Evolutionary conservation across 2,113 vertebrate species (phyloP).

Genomic region (Spermophilus dauricus): DNA sequence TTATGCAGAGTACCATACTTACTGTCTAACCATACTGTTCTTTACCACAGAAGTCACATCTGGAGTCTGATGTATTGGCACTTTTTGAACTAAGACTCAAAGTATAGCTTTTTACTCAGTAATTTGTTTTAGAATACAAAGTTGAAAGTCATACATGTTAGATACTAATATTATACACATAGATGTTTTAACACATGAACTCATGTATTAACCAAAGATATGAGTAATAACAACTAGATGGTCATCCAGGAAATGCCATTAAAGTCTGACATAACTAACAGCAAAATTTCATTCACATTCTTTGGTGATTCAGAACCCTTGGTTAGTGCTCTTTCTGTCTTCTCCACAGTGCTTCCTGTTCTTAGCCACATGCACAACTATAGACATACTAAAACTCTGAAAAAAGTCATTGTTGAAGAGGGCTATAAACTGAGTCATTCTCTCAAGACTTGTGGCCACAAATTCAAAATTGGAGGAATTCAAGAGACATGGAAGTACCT

Average conservation of each 20-base stretch:
- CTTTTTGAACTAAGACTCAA: constrained; percentile 7
- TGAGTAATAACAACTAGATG: background rate
- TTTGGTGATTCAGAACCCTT: constrained; percentile 35
- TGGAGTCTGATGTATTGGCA: background rate
- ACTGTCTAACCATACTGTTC: background rate
- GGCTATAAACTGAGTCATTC: background rate
- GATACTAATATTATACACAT: background rate
- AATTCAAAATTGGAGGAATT: background rate
- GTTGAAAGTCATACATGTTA: constrained; percentile 13
- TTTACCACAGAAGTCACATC: background rate
- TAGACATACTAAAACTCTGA: background rate
- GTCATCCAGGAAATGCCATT: constrained; percentile 8
- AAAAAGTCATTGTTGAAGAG: constrained; percentile 15
- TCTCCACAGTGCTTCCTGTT: constrained; percentile 5
- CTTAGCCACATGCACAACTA: constrained; percentile 2
- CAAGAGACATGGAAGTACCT: background rate
- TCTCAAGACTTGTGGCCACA: background rate
- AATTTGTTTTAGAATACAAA: background rate
- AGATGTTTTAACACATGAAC: background rate
- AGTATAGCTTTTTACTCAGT: constrained; percentile 21
- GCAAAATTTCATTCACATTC: constrained; percentile 34
- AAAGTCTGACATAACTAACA: background rate
- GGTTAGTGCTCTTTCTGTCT: background rate
- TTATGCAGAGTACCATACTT: background rate
- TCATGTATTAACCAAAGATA: constrained; percentile 45